Evolutionary conservation across 2,113 vertebrate species (phyloP).

Genomic region (Osmerus mordax): DNA sequence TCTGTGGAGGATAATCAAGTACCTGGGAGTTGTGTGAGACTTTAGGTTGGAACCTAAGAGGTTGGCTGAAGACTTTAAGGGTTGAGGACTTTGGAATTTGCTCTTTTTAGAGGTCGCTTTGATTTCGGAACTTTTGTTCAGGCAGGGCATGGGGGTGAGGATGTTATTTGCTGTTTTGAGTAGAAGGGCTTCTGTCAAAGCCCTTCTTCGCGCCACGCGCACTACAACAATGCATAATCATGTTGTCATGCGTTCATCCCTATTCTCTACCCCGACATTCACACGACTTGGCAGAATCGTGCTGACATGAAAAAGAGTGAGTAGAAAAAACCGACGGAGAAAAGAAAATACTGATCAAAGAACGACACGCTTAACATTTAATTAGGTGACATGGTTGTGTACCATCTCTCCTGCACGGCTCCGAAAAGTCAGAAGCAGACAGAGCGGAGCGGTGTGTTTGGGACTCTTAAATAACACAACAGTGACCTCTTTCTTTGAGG

Average conservation of each 20-base stretch:
- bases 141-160: background rate
- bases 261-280: background rate
- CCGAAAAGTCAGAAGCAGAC: slow-evolving; percentile 4
- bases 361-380: background rate
- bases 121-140: no score
- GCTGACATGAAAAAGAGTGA: background rate
- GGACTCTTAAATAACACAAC: slow-evolving; percentile 69
- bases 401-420: slow-evolving; percentile 8
- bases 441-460: background rate
- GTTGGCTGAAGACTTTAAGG: no score
- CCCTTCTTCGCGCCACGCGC: background rate
- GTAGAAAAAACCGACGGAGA: background rate
- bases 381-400: slow-evolving; percentile 2
- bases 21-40: no score
- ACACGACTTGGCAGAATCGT: background rate
- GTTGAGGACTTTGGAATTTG: no score
- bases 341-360: background rate
- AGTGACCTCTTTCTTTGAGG: slow-evolving; percentile 76
- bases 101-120: no score
- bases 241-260: background rate
- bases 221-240: background rate
- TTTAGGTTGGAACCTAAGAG: no score
- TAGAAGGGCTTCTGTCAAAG: background rate
- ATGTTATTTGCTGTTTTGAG: background rate
- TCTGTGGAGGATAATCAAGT: no score